These are phyloP conservation scores for Eueremaeus valkanovi DNA, from an alignment of 2,888 invertebrate genomes.

Conservation along the genomic window DNA sequence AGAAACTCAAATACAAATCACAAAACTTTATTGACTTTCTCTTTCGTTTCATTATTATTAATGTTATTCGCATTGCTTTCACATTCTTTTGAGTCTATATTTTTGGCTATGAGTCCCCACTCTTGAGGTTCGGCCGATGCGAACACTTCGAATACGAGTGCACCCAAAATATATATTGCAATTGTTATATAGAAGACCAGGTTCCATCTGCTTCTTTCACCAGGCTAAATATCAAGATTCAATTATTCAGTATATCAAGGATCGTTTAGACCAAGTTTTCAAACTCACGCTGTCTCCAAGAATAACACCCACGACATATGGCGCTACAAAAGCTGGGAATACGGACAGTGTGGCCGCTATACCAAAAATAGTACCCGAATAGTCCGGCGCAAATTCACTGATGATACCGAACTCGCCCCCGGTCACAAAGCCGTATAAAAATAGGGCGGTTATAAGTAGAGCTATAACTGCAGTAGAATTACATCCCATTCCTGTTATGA, in stretches of 20 bases:
- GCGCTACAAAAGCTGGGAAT: slow-evolving; percentile 27
- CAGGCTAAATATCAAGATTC: not conserved
- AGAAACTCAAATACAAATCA: no score
- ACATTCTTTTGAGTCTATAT: no score
- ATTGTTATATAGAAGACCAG: slow-evolving; percentile 54
- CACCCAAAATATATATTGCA: slow-evolving; percentile 51
- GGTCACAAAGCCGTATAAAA: slow-evolving; percentile 35
- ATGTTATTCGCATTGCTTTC: no score
- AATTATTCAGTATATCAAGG: not conserved
- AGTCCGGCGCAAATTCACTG: slow-evolving; percentile 41
- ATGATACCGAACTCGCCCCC: slow-evolving; percentile 38
- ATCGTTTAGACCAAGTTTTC: not conserved
- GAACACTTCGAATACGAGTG: slow-evolving; percentile 48
- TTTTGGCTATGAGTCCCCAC: slow-evolving; percentile 38
- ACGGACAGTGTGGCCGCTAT: slow-evolving; percentile 2
- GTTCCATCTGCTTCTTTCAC: slow-evolving; percentile 42
- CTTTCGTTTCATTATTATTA: no score
- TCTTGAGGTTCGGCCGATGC: slow-evolving; percentile 48
- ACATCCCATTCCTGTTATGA: slow-evolving; percentile 12
- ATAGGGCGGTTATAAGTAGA: slow-evolving; percentile 31
- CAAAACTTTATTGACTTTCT: no score
- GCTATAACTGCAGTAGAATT: not conserved
- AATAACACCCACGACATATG: slow-evolving; percentile 34
- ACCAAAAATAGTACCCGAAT: slow-evolving; percentile 38
- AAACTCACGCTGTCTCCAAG: slow-evolving; percentile 30